Conservation (phyloP, 2,888 invertebrate species). For the Allophyes oxyacanthae region DNA sequence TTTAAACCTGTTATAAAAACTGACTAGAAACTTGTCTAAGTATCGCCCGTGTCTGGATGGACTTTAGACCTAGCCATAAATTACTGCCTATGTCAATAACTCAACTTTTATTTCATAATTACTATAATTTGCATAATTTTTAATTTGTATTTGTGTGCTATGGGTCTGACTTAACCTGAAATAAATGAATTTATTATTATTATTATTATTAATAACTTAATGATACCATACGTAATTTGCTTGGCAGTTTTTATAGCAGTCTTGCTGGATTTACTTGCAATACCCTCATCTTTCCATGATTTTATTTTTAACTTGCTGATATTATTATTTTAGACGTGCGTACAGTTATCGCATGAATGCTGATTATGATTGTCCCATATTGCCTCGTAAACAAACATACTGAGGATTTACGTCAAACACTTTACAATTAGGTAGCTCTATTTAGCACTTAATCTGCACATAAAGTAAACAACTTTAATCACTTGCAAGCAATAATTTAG, state of each 20-base stretch:
- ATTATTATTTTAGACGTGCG: background rate
- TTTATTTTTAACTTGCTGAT: slow-evolving; percentile 10
- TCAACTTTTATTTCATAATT: too few relatives aligned
- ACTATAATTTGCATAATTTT: too few relatives aligned
- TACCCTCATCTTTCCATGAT: background rate
- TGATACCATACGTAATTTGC: background rate
- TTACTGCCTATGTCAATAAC: slow-evolving; percentile 19
- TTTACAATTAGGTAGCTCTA: slow-evolving; percentile 3
- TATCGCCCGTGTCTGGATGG: slow-evolving; percentile 39
- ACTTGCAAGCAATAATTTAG: slow-evolving; percentile 4
- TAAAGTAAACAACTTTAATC: slow-evolving; percentile 21
- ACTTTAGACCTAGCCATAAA: slow-evolving; percentile 47
- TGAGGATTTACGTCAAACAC: slow-evolving; percentile 14
- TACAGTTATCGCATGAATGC: background rate
- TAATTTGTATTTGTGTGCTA: too few relatives aligned
- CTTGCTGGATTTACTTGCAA: slow-evolving; percentile 10
- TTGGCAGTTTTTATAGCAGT: slow-evolving; percentile 45
- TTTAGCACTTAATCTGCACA: slow-evolving; percentile 22
- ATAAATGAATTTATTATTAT: too few relatives aligned
- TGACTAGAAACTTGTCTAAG: slow-evolving; percentile 52
- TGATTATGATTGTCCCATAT: slow-evolving; percentile 10
- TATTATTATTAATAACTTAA: too few relatives aligned
- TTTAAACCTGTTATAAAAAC: slow-evolving; percentile 55
- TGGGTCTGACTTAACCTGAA: too few relatives aligned
- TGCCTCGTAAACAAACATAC: slow-evolving; percentile 20